A percentile compares a stretch with the other conserved stretches of the same genome.
These are phyloP conservation scores for Camponotus floridanus DNA, from an alignment of 1,140 invertebrate species.

Conservation along the genomic window DNA sequence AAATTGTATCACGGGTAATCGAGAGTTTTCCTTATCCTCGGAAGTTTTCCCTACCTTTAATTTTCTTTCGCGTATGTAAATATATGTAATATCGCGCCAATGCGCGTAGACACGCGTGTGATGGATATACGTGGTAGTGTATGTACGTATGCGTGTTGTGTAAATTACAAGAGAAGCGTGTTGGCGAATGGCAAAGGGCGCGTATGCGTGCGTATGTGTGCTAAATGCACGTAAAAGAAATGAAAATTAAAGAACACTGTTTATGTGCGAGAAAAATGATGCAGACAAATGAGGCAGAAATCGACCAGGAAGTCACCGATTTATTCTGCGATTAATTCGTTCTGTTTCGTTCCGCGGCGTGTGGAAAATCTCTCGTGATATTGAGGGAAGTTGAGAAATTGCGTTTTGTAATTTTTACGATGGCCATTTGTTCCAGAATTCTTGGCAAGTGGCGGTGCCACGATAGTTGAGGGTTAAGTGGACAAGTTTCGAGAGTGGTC, in stretches of 20 bases:
- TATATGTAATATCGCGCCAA: slow-evolving; percentile 54
- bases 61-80: slow-evolving; percentile 48
- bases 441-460: neutral
- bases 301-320: slow-evolving; percentile 19
- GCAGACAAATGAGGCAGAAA: slow-evolving; percentile 4
- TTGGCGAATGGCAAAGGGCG: neutral
- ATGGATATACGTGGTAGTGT: neutral
- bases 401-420: neutral
- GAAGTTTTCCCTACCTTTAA: slow-evolving; percentile 21
- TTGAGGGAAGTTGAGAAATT: slow-evolving; percentile 9
- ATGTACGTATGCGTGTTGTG: neutral
- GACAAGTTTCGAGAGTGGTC: slow-evolving; percentile 27
- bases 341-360: slow-evolving; percentile 2
- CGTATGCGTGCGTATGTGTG: slow-evolving; percentile 25
- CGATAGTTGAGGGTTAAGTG: slow-evolving; percentile 41
- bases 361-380: neutral
- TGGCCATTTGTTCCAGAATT: slow-evolving; percentile 32
- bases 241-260: neutral
- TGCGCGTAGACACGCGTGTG: slow-evolving; percentile 3
- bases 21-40: slow-evolving; percentile 22
- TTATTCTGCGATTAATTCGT: neutral
- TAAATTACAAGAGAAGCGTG: neutral
- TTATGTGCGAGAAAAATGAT: no score
- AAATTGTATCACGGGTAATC: slow-evolving; percentile 23
- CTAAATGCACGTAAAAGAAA: neutral